These are phyloP conservation scores for Platycheirus rosarum DNA, from an alignment of 2,888 invertebrate genomes.

Conservation along the genomic window DNA sequence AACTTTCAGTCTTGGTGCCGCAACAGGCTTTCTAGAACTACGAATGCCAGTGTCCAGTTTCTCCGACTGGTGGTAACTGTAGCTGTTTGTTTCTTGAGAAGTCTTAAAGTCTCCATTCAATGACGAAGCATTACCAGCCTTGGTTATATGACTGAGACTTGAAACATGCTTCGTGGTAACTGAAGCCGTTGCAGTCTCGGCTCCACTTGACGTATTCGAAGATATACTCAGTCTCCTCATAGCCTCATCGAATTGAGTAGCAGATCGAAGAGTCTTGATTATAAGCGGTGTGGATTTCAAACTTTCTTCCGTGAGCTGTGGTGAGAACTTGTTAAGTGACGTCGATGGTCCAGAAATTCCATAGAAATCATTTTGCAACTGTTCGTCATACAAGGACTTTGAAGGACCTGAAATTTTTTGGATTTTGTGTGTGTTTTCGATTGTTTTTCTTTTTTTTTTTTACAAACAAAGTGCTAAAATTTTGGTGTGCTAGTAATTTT, in stretches of 20 bases:
- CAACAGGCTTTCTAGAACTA: conserved; percentile 75
- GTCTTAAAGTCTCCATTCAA: conserved; percentile 71
- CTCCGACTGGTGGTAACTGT: conserved; percentile 46
- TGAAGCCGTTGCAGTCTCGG: conserved; percentile 75
- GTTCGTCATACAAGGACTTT: conserved; percentile 59
- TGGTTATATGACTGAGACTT: conserved; percentile 58
- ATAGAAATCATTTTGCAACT: conserved; percentile 67
- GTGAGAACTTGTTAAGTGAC: conserved; percentile 45
- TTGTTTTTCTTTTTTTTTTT: conserved; percentile 32
- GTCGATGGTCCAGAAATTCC: conserved; percentile 49
- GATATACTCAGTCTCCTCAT: conserved; percentile 81
- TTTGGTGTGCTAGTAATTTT: conserved; percentile 57
- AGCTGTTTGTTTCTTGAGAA: conserved; percentile 53
- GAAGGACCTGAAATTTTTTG: conserved; percentile 69
- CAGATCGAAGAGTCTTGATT: conserved; percentile 82
- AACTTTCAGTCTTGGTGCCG: conserved; percentile 80
- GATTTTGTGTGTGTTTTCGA: conserved; percentile 62
- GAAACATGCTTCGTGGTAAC: conserved; percentile 62
- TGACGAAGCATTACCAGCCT: conserved; percentile 60
- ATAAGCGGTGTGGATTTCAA: conserved; percentile 82
- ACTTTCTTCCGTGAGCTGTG: conserved; percentile 77
- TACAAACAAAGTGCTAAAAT: conserved; percentile 57
- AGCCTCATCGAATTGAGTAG: conserved; percentile 82
- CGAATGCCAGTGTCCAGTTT: conserved; percentile 24
- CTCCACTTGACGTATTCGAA: conserved; percentile 80